Percentiles rank a stretch among this genome's conserved stretches.
Evolutionary conservation across 2,113 vertebrate genomes (phyloP).

Genomic region (Sapayoa aenigma): DNA sequence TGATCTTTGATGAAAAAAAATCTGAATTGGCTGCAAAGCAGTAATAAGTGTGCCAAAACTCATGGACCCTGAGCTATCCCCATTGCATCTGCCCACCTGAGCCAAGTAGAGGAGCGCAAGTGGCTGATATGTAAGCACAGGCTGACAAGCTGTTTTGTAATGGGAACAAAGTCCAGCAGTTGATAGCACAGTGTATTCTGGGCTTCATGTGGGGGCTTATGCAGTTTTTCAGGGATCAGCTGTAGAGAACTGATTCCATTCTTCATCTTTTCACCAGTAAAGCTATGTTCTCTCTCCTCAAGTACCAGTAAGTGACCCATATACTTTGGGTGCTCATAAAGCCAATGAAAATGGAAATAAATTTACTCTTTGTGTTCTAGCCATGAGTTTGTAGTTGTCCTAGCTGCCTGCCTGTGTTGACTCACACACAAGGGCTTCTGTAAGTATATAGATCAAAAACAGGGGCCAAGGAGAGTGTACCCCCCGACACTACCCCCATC

Average conservation of each 20-base stretch:
- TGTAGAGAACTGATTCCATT: not conserved
- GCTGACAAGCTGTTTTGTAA: not conserved
- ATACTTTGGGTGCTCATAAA: not conserved
- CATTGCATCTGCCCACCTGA: not conserved
- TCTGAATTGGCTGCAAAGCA: not conserved
- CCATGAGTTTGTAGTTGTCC: not conserved
- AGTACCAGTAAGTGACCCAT: not conserved
- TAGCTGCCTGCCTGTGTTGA: not conserved
- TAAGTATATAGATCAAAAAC: not conserved
- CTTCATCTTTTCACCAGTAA: not conserved
- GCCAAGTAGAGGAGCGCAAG: not conserved
- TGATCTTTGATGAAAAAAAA: not conserved
- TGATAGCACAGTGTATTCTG: not conserved
- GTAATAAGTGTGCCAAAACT: not conserved
- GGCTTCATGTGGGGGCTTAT: accelerated
- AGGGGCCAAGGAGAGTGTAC: too few relatives aligned
- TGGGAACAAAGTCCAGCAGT: not conserved
- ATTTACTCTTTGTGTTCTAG: not conserved
- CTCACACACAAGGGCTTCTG: not conserved
- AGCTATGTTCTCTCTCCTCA: not conserved
- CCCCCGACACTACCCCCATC: too few relatives aligned
- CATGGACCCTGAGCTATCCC: not conserved
- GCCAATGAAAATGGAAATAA: not conserved
- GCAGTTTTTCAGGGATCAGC: not conserved
- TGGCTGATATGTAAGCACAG: accelerated